Evolutionary conservation across 2,888 invertebrate species (phyloP), one percentile per base, ranked within the genome.

Genomic region (Mythimna loreyi): DNA sequence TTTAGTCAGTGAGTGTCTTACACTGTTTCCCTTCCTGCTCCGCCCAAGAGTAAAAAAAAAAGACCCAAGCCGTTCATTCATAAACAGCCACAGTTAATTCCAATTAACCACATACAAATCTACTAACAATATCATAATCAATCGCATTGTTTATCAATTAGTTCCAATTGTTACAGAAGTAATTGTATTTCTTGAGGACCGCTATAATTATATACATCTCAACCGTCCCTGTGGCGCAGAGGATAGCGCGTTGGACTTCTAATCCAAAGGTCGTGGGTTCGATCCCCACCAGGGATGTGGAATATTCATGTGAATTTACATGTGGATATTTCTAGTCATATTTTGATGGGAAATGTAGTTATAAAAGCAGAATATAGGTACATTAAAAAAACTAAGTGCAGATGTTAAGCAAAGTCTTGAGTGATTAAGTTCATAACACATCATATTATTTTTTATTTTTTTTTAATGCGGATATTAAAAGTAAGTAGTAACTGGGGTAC

Each of bases 201-300:
- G 61, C 5, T 56, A 30, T 71, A 76, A 9, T 1, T 11, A 2
- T 1, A 0, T 0, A 0, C 0, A 8, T 16, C 9, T 0, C 4
- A 52, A 47, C 16, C 2, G 97, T 97, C 97, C 97, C 97, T 97
- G 96, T 97, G 97, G 97, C 97, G 97, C 97, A 97, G 97, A 96
- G 97, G 97, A 97, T 97, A 97, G 97, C 97, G 97, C 97, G 97
- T 97, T 97, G 97, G 97, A 97, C 97, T 97, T 97, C 97, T 97
- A 97, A 97, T 97, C 97, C 97, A 97, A 97, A 97, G 97, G 97
- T 97, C 97, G 97, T 97, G 97, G 97, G 97, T 97, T 97, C 97
- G 97, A 97, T 97, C 97, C 97, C 97, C 97, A 96, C 97, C 96
- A 97, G 97, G 97, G 97, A 97, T 97, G 97, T 82, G 78, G 1